Evolutionary conservation across 2,113 vertebrate genomes (phyloP), one percentile per base, ranked within the genome.

Genomic region (Coptodon rendalli): DNA sequence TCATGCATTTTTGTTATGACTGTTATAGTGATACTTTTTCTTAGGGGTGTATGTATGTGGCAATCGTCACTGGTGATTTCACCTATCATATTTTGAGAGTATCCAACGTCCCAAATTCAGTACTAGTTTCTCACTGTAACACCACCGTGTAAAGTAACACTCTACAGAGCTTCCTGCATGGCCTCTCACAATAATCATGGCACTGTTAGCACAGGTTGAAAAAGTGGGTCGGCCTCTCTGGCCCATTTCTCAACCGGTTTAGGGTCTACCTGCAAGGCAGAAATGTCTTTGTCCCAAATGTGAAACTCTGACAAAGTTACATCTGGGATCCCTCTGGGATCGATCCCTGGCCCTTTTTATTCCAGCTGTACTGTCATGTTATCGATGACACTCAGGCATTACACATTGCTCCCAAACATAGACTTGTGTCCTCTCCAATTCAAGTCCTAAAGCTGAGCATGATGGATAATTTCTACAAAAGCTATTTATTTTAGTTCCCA

Each of bases 221-320:
- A 89, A 93, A 94, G 80, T 94, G 90, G 93, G 93, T 91, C 92
- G 76, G 84, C 88, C 53, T 89, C 84, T 88, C n/a, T 89, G 89
- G 76, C 90, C 86, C 90, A 94, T 88, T 90, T 92, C 79, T 79
- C 22, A 86, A 57, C 88, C 5, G 22, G 57, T 87, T 91, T 89
- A 56, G 85, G 84, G 76, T 93, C 71, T 90, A 90, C 83, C 93
- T 93, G 83, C 24, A 86, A 89, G 93, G 93, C 78, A 91, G 63
- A 86, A 50, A 84, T 24, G 89, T 82, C 91, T 92, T 86, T 89
- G 92, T 38, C 71, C 88, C 89, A 89, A n/a, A 86, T 89, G 59
- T 57, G 36, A 87, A 92, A 85, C 83, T 88, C 10, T 54, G 54
- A 17, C 36, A 83, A 89, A 68, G 78, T 85, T 61, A 16, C 29